These are phyloP conservation scores for Chroicocephalus ridibundus DNA, from an alignment of 2,113 vertebrate genomes.

Conservation along the genomic window DNA sequence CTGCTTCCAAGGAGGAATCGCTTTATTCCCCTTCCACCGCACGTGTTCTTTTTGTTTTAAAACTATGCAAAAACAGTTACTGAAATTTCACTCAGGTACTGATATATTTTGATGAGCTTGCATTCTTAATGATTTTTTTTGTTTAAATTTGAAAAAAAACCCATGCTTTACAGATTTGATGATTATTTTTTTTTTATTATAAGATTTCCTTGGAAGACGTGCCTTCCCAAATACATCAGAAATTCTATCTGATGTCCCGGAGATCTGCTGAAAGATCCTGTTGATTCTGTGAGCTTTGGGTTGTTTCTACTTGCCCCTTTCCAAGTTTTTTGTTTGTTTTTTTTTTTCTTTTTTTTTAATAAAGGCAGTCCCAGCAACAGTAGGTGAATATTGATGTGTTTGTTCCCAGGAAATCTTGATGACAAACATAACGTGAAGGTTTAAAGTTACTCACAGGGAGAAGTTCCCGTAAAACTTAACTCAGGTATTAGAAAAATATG, in stretches of 20 bases:
- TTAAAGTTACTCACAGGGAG: neutral
- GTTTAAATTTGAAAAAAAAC: neutral
- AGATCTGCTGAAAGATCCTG: neutral
- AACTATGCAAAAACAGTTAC: neutral
- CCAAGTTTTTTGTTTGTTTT: neutral
- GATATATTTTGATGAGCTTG: neutral
- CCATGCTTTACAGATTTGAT: fast-evolving
- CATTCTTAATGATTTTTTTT: neutral
- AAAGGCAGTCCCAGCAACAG: neutral
- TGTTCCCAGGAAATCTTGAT: neutral
- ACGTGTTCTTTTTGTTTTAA: neutral
- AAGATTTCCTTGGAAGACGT: neutral
- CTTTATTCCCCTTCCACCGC: neutral
- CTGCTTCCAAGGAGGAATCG: neutral
- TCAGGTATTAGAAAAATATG: neutral
- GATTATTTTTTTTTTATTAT: neutral
- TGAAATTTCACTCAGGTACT: neutral
- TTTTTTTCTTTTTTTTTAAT: neutral
- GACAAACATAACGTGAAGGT: neutral
- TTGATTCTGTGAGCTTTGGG: neutral
- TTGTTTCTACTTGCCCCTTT: neutral
- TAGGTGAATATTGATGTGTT: neutral
- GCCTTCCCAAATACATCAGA: neutral
- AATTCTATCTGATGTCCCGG: neutral
- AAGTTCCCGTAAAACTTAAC: neutral